These are phyloP conservation scores for Trachythela sp. DNA, from an alignment of 64 coral and sea anemone genomes.

Conservation along the genomic window DNA sequence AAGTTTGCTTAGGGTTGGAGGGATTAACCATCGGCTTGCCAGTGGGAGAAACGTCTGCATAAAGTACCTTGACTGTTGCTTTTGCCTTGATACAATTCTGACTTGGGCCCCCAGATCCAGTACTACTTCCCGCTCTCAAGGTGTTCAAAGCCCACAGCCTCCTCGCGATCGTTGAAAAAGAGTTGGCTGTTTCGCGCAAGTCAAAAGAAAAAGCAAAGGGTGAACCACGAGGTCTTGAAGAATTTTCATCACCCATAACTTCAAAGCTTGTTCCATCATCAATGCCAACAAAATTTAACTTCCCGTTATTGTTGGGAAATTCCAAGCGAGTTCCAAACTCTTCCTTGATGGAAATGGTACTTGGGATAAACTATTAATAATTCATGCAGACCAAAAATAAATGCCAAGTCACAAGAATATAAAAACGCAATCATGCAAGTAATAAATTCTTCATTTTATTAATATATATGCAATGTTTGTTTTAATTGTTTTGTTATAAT, in stretches of 20 bases:
- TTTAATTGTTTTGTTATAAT: not conserved
- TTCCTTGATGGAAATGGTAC: constrained; percentile 24
- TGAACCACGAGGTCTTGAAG: not conserved
- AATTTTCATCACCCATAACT: constrained; percentile 8
- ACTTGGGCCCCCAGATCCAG: not conserved
- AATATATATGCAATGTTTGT: not conserved
- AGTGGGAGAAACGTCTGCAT: not conserved
- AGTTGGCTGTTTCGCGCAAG: not conserved
- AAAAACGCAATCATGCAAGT: not conserved
- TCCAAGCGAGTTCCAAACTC: constrained; percentile 35
- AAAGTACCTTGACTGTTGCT: not conserved
- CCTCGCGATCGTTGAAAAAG: not conserved
- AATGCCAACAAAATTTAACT: constrained; percentile 37
- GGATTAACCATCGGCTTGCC: not conserved
- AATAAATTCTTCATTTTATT: not conserved
- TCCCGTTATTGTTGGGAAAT: constrained; percentile 29
- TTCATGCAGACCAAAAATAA: not conserved
- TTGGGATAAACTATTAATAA: constrained; percentile 6
- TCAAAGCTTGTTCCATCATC: constrained; percentile 5
- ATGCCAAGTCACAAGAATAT: not conserved
- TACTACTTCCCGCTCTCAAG: not conserved
- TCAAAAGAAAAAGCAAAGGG: not conserved
- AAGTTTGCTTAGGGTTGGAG: not conserved
- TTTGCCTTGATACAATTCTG: not conserved
- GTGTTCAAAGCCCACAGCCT: not conserved